Conservation (phyloP, 2,888 invertebrate species). For the Netelia virgata region DNA sequence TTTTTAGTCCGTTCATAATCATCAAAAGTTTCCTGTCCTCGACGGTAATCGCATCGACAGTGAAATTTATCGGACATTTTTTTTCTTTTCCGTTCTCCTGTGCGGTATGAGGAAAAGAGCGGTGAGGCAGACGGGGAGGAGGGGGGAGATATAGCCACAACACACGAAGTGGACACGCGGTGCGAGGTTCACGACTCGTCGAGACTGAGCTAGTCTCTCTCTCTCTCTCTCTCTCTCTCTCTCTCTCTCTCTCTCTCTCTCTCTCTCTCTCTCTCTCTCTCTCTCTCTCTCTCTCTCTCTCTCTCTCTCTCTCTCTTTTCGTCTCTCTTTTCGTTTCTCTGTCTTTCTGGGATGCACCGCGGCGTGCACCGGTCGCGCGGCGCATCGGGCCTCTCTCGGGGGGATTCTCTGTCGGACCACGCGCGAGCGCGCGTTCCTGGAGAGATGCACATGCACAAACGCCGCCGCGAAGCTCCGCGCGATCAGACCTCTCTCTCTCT, state of each 20-base stretch:
- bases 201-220: constrained; percentile 69
- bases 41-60: neutral
- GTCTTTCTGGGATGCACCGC: constrained; percentile 38
- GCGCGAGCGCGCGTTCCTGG: constrained; percentile 36
- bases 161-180: constrained; percentile 24
- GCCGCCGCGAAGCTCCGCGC: constrained; percentile 26
- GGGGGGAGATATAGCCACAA: constrained; percentile 14
- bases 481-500: constrained; percentile 27
- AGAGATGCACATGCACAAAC: constrained; percentile 47
- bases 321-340: constrained; percentile 25
- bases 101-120: constrained; percentile 34
- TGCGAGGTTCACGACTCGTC: constrained; percentile 71
- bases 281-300: constrained; percentile 45
- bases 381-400: constrained; percentile 45
- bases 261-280: constrained; percentile 43
- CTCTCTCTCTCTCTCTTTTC: constrained; percentile 49
- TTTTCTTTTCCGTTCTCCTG: neutral
- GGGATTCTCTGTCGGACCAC: constrained; percentile 43
- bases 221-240: constrained; percentile 47
- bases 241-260: constrained; percentile 48
- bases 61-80: neutral
- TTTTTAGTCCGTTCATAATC: no score
- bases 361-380: constrained; percentile 29
- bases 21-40: no score
- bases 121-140: neutral